A percentile compares a stretch with the other conserved stretches of the same genome.
Conservation (phyloP, 2,797 vertebrate species). For the Danio choprae region DNA sequence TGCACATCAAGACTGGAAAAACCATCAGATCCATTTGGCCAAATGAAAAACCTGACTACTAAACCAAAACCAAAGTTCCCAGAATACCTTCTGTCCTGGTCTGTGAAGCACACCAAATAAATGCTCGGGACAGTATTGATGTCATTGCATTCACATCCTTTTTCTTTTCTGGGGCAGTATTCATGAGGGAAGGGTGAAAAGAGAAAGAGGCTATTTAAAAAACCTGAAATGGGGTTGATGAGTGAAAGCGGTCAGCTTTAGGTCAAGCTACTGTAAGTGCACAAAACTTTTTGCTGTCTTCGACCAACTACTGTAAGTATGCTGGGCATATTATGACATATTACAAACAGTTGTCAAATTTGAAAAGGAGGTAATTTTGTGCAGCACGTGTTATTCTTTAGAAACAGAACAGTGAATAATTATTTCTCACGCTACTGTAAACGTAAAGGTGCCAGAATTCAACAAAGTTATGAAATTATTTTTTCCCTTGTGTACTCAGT, state of each 20-base stretch:
- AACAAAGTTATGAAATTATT: neutral
- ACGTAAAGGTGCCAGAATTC: neutral
- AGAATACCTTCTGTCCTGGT: neutral
- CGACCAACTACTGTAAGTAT: neutral
- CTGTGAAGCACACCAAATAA: slow-evolving; percentile 1
- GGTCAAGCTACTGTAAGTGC: neutral
- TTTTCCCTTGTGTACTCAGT: too few species aligned
- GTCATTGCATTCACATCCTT: slow-evolving; percentile 17
- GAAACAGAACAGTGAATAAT: neutral
- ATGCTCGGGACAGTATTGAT: neutral
- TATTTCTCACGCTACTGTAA: neutral
- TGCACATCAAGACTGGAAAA: neutral
- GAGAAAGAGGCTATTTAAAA: slow-evolving; percentile 45
- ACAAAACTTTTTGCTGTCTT: neutral
- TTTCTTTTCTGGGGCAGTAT: slow-evolving; percentile 48
- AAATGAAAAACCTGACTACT: neutral
- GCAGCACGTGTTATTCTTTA: neutral
- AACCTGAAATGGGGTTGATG: slow-evolving; percentile 31
- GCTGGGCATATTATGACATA: too few species aligned
- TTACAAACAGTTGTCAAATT: neutral
- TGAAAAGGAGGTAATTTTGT: neutral
- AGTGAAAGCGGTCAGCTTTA: slow-evolving; percentile 39
- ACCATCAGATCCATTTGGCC: neutral
- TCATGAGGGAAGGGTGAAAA: slow-evolving; percentile 46
- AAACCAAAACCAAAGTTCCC: neutral